Evolutionary conservation across 2,888 invertebrate genomes (phyloP).

Genomic region (Celastrina argiolus): DNA sequence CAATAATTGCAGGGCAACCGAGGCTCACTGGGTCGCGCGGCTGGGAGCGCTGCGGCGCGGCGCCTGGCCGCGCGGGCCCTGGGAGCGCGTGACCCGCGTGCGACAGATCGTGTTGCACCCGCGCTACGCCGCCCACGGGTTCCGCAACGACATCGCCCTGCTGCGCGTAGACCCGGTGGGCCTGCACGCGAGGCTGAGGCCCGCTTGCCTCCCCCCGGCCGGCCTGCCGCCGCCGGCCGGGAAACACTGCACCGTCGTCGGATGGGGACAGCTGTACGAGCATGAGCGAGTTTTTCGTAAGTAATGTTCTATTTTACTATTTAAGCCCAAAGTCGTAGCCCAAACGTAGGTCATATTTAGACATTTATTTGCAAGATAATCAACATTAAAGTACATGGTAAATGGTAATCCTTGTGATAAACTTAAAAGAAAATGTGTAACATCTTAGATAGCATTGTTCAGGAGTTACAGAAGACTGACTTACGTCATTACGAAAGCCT

Average conservation of each 20-base stretch:
- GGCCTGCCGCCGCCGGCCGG: slow-evolving; percentile 80
- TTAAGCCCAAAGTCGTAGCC: too few species aligned
- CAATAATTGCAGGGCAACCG: slow-evolving; percentile 76
- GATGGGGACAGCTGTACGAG: slow-evolving; percentile 90
- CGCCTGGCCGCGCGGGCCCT: slow-evolving; percentile 84
- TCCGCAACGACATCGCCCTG: slow-evolving; percentile 87
- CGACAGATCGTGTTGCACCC: slow-evolving; percentile 83
- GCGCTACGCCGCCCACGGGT: slow-evolving; percentile 85
- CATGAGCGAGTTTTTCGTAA: slow-evolving; percentile 88
- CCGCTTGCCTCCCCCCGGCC: slow-evolving; percentile 75
- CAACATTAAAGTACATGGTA: too few species aligned
- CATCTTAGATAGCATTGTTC: too few species aligned
- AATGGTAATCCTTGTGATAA: too few species aligned
- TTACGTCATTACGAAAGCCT: too few species aligned
- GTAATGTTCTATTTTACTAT: slow-evolving; percentile 41
- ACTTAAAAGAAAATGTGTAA: too few species aligned
- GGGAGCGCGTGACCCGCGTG: slow-evolving; percentile 83
- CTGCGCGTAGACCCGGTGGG: slow-evolving; percentile 80
- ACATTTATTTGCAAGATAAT: too few species aligned
- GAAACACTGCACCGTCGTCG: slow-evolving; percentile 85
- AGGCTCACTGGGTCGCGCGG: slow-evolving; percentile 89
- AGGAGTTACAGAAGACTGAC: too few species aligned
- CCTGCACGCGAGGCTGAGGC: slow-evolving; percentile 65
- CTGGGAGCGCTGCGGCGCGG: slow-evolving; percentile 85
- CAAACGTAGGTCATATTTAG: too few species aligned